These are phyloP conservation scores for Fratercula arctica DNA, from an alignment of 2,797 vertebrate species.

Conservation along the genomic window DNA sequence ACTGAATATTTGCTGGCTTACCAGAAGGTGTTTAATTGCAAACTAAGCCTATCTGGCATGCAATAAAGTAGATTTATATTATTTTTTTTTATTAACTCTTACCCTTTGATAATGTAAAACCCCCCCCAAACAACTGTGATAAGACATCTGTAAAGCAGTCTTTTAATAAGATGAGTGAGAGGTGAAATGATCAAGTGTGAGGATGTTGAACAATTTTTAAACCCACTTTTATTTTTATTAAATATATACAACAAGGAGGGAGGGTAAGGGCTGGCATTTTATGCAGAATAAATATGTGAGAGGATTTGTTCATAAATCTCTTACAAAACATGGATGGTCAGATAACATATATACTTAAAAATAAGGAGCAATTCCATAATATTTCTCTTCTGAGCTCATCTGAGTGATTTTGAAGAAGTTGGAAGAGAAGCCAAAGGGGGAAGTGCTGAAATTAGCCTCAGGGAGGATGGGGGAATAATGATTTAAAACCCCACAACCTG, in stretches of 20 bases:
- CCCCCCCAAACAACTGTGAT: background rate
- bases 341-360: background rate
- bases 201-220: background rate
- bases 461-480: background rate
- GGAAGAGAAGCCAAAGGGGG: background rate
- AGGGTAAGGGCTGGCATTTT: background rate
- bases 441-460: background rate
- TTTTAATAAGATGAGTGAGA: background rate
- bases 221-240: background rate
- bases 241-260: background rate
- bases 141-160: background rate
- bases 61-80: background rate
- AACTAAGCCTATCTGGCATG: background rate
- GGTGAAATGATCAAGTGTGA: background rate
- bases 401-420: background rate
- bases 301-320: background rate
- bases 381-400: background rate
- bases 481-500: background rate
- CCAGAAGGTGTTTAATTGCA: constrained; percentile 1
- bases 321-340: background rate
- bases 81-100: background rate
- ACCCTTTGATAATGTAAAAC: background rate
- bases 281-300: background rate
- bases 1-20: background rate
- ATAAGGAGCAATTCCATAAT: background rate